Conservation (phyloP, 2,888 invertebrate genomes). For the Priocnemis perturbator region DNA sequence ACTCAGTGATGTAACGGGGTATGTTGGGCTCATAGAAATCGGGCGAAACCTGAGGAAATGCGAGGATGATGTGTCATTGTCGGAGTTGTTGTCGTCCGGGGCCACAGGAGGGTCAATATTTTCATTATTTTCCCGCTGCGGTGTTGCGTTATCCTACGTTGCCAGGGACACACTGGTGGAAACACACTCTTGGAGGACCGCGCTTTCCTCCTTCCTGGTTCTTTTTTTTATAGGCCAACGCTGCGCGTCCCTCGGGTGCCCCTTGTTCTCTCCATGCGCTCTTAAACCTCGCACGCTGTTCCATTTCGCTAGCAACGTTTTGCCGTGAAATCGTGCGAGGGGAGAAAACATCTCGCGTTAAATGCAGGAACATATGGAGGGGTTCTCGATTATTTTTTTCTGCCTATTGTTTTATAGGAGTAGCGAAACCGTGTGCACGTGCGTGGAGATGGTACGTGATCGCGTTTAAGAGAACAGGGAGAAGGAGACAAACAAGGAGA, state of each 20-base stretch:
- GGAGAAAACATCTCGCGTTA: not conserved
- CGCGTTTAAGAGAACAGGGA: too few relatives aligned
- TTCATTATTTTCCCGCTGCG: constrained; percentile 49
- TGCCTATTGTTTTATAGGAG: too few relatives aligned
- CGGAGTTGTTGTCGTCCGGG: not conserved
- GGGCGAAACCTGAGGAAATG: constrained; percentile 2
- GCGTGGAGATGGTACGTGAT: too few relatives aligned
- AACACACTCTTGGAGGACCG: constrained; percentile 5
- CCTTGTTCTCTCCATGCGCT: not conserved
- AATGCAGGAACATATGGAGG: not conserved
- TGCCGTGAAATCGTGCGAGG: not conserved
- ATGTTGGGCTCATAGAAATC: not conserved
- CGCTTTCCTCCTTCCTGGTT: not conserved
- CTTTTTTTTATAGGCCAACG: not conserved
- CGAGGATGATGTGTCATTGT: constrained; percentile 7
- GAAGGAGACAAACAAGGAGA: too few relatives aligned
- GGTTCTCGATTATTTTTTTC: too few relatives aligned
- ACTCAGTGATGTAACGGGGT: constrained; percentile 11
- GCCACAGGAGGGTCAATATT: constrained; percentile 51
- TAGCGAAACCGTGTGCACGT: too few relatives aligned
- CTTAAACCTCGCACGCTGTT: not conserved
- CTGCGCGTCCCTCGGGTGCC: constrained; percentile 1
- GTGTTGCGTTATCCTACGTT: not conserved
- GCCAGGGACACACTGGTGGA: not conserved
- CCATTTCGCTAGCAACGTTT: constrained; percentile 4